Conservation (phyloP, 2,113 vertebrate species). For the Alouatta palliata region DNA sequence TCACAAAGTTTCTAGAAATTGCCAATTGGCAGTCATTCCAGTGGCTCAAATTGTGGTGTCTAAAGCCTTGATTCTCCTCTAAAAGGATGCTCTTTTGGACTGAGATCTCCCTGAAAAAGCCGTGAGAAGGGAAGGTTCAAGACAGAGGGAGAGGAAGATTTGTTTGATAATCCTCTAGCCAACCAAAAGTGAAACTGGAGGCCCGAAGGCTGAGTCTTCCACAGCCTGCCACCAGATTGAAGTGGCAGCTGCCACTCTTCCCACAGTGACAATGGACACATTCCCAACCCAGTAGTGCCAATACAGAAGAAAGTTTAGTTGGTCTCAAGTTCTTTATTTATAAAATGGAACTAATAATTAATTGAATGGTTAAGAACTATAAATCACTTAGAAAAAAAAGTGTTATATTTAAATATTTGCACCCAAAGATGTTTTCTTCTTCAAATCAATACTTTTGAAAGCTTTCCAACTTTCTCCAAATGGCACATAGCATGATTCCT, state of each 20-base stretch:
- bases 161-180: background rate
- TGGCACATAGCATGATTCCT: background rate
- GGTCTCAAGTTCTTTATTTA: background rate
- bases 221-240: background rate
- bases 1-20: background rate
- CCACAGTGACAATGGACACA: background rate
- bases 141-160: background rate
- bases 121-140: accelerated
- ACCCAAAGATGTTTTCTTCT: background rate
- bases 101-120: background rate
- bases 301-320: background rate
- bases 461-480: background rate
- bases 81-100: background rate
- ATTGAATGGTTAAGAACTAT: background rate
- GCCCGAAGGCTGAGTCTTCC: background rate
- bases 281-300: background rate
- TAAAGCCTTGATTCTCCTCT: background rate
- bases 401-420: background rate
- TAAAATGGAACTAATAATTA: background rate
- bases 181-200: background rate
- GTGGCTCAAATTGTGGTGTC: background rate
- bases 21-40: background rate
- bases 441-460: background rate
- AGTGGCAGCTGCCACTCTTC: background rate
- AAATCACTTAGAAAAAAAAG: background rate